Percentiles rank a stretch among this genome's conserved stretches.
phyloP scores from a whole-genome alignment of 2,797 vertebrate species.

The Hyperoplus immaculatus region DNA sequence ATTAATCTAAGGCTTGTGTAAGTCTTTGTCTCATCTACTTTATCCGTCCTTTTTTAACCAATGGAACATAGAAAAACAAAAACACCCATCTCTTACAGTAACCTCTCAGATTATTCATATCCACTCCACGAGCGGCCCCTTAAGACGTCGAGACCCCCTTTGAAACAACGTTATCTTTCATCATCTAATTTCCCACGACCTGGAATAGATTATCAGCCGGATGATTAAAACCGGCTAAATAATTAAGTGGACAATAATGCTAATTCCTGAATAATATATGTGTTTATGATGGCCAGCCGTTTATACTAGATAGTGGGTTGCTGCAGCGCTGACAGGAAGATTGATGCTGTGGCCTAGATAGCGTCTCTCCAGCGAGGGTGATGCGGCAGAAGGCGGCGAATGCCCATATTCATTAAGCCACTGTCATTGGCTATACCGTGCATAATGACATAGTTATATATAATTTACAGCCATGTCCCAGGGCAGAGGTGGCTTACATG shows the following conservation, averaged over 20 bases:
- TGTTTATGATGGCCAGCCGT: constrained; percentile 72
- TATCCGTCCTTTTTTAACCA: constrained; percentile 1
- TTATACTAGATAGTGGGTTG: constrained; percentile 39
- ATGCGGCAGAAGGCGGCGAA: constrained; percentile 56
- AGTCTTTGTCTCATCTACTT: constrained; percentile 13
- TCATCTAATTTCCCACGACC: constrained; percentile 73
- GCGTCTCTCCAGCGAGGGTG: constrained; percentile 62
- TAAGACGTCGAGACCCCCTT: constrained; percentile 29
- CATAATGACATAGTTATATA: constrained; percentile 70
- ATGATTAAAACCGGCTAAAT: constrained; percentile 83
- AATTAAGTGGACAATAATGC: constrained; percentile 82
- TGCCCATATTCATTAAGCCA: constrained; percentile 72
- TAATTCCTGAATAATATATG: constrained; percentile 83
- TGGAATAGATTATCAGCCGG: constrained; percentile 58
- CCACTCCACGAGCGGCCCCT: constrained; percentile 19
- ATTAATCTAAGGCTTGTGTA: constrained; percentile 57
- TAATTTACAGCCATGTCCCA: constrained; percentile 69
- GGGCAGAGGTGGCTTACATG: constrained; percentile 56
- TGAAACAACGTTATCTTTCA: constrained; percentile 62
- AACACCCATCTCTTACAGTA: constrained; percentile 15
- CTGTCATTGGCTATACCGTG: constrained; percentile 53
- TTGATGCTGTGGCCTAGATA: constrained; percentile 77
- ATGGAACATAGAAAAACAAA: neutral
- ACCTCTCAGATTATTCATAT: constrained; percentile 33
- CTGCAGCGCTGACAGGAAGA: constrained; percentile 69